A percentile compares a stretch with the other conserved stretches of the same genome.
Conservation (phyloP, 2,888 invertebrate genomes). For the Pammene aurita region DNA sequence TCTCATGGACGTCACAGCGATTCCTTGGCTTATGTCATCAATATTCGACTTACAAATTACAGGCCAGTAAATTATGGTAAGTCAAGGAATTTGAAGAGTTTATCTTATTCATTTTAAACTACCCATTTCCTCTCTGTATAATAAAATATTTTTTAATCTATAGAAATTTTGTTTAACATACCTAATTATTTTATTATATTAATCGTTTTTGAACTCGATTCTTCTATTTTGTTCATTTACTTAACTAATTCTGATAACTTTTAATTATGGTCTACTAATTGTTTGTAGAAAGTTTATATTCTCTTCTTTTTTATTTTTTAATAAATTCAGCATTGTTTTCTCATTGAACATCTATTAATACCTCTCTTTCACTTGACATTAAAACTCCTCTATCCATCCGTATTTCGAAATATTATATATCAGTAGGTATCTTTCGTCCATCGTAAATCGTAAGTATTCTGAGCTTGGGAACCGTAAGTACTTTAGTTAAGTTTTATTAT, state of each 20-base stretch:
- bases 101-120: background rate
- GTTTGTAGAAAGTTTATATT: too few relatives aligned
- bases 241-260: too few relatives aligned
- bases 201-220: too few relatives aligned
- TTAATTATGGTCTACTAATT: too few relatives aligned
- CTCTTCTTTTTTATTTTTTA: background rate
- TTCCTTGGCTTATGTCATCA: background rate
- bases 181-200: too few relatives aligned
- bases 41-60: background rate
- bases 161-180: too few relatives aligned
- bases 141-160: too few relatives aligned
- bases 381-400: background rate
- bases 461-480: conserved; percentile 18
- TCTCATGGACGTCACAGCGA: background rate
- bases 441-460: conserved; percentile 19
- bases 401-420: background rate
- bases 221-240: too few relatives aligned
- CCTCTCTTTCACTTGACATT: background rate
- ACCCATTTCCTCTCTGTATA: background rate
- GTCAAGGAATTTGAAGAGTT: background rate
- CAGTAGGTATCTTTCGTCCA: conserved; percentile 1
- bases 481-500: conserved; percentile 10
- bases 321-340: background rate
- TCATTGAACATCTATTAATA: background rate
- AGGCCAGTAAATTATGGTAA: too few relatives aligned